Evolutionary conservation across 1,140 invertebrate genomes (phyloP), one percentile per base, ranked within the genome.

Genomic region (Pseudomyrmex sp.): DNA sequence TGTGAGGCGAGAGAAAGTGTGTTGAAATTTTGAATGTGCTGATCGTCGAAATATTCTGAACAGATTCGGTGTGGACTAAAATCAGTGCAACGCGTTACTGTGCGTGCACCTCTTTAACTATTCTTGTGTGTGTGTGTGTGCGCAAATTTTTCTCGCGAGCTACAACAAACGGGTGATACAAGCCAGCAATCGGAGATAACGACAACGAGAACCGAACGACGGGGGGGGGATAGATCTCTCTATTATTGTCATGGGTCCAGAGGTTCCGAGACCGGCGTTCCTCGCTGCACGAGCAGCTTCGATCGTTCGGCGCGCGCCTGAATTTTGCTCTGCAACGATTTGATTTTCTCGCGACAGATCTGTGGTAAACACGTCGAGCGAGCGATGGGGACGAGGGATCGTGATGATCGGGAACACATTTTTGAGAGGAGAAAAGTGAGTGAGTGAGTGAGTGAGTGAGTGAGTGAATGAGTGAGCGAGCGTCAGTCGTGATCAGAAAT

Each of bases 321-420:
- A 90, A 98, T 97, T 96, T 98, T 98, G 95, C 96, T 97, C 94
- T 98, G 97, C 91, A 98, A 96, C 89, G 96, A 96, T 94, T 97
- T 97, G 87, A 98, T 96, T 94, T 96, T 96, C 94, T 98, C 97
- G 93, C 96, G 96, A 96, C 96, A 97, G 91, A 96, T 96, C 88
- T 90, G 44, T 3, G 2, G 3, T 23, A 23, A 76, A 84, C 87
- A 82, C 75, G 88, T 63, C 85, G 88, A 89, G 56, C 85, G 84
- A 88, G 65, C 87, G 85, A 82, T 23, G 75, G 59, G 79, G n/a
- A 61, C 50, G 44, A 23, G 76, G 61, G 58, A 9, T 15, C 59
- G 15, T 61, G 26, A 63, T 61, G 10, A 26, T 48, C 1, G 50
- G 35, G 35, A 35, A 35, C 35, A 35, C 35, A 35, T 35, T 35